Percentiles rank a stretch among this genome's conserved stretches.
Conservation (phyloP, 2,113 vertebrate genomes). For the Oplegnathus fasciatus region DNA sequence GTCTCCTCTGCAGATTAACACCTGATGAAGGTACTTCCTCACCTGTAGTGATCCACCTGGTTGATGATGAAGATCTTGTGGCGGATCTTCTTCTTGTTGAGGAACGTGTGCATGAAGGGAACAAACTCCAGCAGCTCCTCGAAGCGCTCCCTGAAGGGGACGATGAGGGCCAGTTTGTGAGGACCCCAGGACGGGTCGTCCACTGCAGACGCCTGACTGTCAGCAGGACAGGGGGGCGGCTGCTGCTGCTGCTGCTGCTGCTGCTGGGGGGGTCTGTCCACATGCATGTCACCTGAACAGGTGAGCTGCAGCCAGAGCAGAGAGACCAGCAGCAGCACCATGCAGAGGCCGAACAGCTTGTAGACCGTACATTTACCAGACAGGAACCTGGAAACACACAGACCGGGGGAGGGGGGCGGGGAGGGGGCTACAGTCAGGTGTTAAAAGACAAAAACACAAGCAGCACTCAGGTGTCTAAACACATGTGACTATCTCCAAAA, state of each 20-base stretch:
- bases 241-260: constrained; percentile 2
- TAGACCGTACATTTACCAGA: constrained; percentile 79
- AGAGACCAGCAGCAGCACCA: constrained; percentile 90
- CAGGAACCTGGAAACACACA: constrained; percentile 73
- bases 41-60: constrained; percentile 97
- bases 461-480: no score
- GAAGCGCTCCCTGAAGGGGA: constrained; percentile 96
- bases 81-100: constrained; percentile 92
- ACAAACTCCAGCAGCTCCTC: constrained; percentile 96
- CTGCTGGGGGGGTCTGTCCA: constrained; percentile 69
- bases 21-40: neutral
- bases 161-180: constrained; percentile 92
- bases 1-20: no score
- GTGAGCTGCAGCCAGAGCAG: constrained; percentile 96
- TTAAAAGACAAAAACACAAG: no score
- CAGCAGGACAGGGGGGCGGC: constrained; percentile 78
- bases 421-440: no score
- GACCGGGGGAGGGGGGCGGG: no score
- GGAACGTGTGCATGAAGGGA: constrained; percentile 93
- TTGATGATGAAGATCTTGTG: constrained; percentile 95
- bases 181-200: constrained; percentile 91
- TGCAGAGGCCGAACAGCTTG: constrained; percentile 86
- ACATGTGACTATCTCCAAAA: no score
- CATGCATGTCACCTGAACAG: constrained; percentile 87
- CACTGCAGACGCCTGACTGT: constrained; percentile 59